Evolutionary conservation across 2,888 invertebrate genomes (phyloP).

Genomic region (Brachyopa scutellaris): DNA sequence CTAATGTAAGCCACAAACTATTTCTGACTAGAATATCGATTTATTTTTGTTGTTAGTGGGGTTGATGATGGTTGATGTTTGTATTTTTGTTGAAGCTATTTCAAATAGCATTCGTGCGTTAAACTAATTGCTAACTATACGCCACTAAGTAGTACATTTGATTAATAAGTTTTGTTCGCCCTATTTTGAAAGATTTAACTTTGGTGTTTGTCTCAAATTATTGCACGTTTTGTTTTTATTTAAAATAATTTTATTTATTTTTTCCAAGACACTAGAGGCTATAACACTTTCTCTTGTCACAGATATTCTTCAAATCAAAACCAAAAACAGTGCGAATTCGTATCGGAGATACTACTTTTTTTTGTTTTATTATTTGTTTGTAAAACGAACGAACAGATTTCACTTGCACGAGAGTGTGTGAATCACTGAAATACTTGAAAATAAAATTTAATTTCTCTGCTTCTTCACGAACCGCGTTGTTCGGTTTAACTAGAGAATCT

Average conservation of each 20-base stretch:
- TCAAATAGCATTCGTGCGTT: conserved; percentile 58
- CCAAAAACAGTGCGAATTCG: conserved; percentile 36
- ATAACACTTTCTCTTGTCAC: conserved; percentile 56
- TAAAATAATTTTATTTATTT: conserved; percentile 2
- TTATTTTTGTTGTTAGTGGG: conserved; percentile 53
- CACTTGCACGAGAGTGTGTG: conserved; percentile 68
- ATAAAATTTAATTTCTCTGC: conserved; percentile 48
- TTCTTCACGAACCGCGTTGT: conserved; percentile 66
- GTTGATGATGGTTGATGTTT: conserved; percentile 43
- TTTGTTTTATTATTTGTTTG: conserved; percentile 20
- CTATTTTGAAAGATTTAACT: conserved; percentile 74
- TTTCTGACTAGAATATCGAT: conserved; percentile 75
- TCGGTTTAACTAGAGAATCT: conserved; percentile 73
- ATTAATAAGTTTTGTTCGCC: conserved; percentile 76
- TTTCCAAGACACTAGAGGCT: conserved; percentile 20
- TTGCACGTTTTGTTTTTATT: conserved; percentile 48
- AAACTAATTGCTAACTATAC: conserved; percentile 77
- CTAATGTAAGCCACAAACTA: conserved; percentile 57
- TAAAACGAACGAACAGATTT: conserved; percentile 42
- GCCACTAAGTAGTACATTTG: conserved; percentile 80
- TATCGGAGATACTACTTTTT: conserved; percentile 28
- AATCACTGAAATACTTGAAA: conserved; percentile 59
- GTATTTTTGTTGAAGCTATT: conserved; percentile 47
- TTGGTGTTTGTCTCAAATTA: conserved; percentile 22
- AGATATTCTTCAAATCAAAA: conserved; percentile 45